A percentile compares a stretch with the other conserved stretches of the same genome.
phyloP scores from a whole-genome alignment of 2,797 vertebrate species.

The Clarias laeviceps region DNA sequence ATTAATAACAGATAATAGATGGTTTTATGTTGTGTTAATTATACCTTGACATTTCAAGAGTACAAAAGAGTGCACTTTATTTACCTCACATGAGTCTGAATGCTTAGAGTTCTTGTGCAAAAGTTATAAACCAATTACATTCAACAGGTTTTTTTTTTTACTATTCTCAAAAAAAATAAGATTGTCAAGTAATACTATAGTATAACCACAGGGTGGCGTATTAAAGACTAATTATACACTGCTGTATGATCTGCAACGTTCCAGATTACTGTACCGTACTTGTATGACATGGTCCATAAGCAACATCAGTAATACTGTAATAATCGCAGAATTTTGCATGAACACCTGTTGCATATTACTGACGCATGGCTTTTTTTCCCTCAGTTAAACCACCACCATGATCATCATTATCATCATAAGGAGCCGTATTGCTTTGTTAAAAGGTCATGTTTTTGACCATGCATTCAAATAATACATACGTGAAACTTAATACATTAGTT shows the following conservation, averaged over 20 bases:
- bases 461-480: background rate
- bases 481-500: no score
- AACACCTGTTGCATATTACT: background rate
- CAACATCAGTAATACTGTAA: background rate
- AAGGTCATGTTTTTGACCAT: background rate
- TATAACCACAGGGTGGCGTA: slow-evolving; percentile 10
- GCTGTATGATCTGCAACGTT: background rate
- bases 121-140: background rate
- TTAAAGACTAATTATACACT: background rate
- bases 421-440: background rate
- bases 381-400: background rate
- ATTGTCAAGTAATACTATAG: background rate
- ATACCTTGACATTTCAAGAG: background rate
- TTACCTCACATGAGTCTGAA: background rate
- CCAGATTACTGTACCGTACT: background rate
- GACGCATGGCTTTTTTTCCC: background rate
- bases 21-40: no score
- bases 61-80: background rate
- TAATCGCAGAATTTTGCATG: background rate
- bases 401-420: background rate
- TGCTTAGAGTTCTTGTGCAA: background rate
- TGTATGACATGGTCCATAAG: background rate
- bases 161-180: background rate
- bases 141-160: slow-evolving; percentile 10
- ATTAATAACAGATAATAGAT: background rate